Conservation (phyloP, 2,797 vertebrate genomes). For the Xenopus petersii region DNA sequence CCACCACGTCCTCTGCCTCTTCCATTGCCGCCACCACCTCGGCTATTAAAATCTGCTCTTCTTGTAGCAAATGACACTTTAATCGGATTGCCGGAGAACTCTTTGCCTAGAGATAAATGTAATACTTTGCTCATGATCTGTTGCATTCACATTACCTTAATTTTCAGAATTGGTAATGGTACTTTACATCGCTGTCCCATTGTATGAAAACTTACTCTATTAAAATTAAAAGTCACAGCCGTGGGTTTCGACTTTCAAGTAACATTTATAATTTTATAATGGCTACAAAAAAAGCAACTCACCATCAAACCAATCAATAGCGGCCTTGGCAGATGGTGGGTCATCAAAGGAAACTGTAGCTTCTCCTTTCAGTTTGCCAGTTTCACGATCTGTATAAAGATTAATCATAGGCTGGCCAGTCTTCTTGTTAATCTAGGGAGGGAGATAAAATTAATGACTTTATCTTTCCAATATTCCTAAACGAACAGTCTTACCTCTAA, state of each 20-base stretch:
- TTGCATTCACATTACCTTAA: too few species aligned
- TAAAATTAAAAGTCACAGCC: too few species aligned
- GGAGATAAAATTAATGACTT: not conserved
- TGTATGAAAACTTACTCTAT: too few species aligned
- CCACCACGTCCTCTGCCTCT: conserved; percentile 74
- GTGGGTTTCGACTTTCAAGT: too few species aligned
- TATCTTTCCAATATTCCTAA: too few species aligned
- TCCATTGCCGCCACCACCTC: conserved; percentile 70
- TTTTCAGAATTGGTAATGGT: too few species aligned
- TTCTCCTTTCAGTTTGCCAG: conserved; percentile 87
- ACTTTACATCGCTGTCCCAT: too few species aligned
- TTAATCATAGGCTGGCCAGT: conserved; percentile 90
- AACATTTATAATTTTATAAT: too few species aligned
- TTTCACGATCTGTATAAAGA: conserved; percentile 85
- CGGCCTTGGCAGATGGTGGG: conserved; percentile 86
- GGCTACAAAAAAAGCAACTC: conserved; percentile 16
- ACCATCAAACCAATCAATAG: conserved; percentile 92
- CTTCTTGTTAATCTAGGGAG: conserved; percentile 82
- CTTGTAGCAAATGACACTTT: conserved; percentile 87
- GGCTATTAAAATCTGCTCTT: conserved; percentile 78
- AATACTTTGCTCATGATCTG: too few species aligned
- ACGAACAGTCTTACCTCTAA: too few species aligned
- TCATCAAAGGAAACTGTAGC: conserved; percentile 89
- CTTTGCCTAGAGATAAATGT: conserved; percentile 67
- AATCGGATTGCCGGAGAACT: conserved; percentile 85